phyloP scores from a whole-genome alignment of 2,797 vertebrate species.

The Clarias pachynema region DNA sequence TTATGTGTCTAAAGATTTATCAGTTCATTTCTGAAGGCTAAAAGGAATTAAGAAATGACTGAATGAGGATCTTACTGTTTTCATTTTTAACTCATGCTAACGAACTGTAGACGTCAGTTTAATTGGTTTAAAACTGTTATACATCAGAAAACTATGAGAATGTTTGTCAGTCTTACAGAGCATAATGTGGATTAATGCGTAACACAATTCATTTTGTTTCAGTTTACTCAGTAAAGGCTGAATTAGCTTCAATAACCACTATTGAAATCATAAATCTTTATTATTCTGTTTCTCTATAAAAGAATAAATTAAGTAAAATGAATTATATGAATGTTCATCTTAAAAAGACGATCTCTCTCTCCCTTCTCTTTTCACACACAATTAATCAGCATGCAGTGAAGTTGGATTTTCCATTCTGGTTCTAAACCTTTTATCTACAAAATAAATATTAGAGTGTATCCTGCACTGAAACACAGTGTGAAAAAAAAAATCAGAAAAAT shows the following conservation, averaged over 20 bases:
- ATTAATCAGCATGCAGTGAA: background rate
- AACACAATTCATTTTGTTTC: slow-evolving; percentile 16
- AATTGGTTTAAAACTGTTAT: background rate
- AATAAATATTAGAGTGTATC: background rate
- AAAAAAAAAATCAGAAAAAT: background rate
- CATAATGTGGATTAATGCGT: slow-evolving; percentile 6
- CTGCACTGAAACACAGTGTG: background rate
- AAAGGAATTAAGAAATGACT: background rate
- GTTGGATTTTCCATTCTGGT: background rate
- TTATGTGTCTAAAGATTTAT: background rate
- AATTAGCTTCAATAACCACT: slow-evolving; percentile 15
- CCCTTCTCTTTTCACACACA: background rate
- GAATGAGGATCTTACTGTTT: background rate
- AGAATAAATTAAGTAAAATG: background rate
- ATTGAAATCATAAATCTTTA: slow-evolving; percentile 27
- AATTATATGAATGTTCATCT: background rate
- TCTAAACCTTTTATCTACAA: background rate
- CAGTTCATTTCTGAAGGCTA: background rate
- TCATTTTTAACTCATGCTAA: slow-evolving; percentile 15
- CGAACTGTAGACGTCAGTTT: background rate
- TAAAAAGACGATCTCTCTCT: background rate
- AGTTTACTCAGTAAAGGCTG: slow-evolving; percentile 18
- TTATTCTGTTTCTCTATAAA: background rate
- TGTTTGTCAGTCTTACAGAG: background rate
- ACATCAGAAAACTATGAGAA: background rate